Conservation (phyloP, 2,888 invertebrate species). For the Sisyra terminalis region DNA sequence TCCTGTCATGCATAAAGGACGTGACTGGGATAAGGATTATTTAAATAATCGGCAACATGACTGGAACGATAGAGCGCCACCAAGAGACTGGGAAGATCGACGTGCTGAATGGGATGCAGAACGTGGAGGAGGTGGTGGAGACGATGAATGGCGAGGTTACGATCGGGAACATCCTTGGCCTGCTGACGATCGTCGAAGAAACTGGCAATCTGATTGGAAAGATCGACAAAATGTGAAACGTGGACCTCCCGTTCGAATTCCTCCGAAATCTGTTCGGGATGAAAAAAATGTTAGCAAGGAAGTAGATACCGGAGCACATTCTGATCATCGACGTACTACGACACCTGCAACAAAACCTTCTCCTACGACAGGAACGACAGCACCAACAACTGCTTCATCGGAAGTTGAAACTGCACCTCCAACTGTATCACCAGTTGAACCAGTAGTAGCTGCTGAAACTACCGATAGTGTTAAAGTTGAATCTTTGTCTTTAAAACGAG, state of each 20-base stretch:
- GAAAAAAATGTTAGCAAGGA: neutral
- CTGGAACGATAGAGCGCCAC: constrained; percentile 30
- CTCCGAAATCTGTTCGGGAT: neutral
- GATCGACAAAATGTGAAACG: constrained; percentile 20
- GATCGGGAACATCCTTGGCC: constrained; percentile 22
- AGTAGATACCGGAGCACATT: constrained; percentile 12
- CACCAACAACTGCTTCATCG: constrained; percentile 7
- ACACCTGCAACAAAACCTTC: constrained; percentile 5
- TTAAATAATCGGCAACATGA: constrained; percentile 31
- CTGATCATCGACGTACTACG: constrained; percentile 9
- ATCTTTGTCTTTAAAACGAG: constrained; percentile 18
- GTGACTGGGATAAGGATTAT: constrained; percentile 24
- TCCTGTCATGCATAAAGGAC: constrained; percentile 17
- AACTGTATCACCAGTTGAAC: constrained; percentile 11
- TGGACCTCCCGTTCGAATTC: constrained; percentile 24
- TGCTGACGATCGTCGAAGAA: constrained; percentile 35
- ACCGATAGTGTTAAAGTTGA: constrained; percentile 17
- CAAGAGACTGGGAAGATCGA: constrained; percentile 32
- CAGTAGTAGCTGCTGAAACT: constrained; percentile 24
- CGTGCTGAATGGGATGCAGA: constrained; percentile 25
- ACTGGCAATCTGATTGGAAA: constrained; percentile 24
- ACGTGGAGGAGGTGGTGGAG: constrained; percentile 17
- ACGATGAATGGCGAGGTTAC: constrained; percentile 26
- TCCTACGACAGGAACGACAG: constrained; percentile 12
- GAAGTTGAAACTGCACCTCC: constrained; percentile 13